These are phyloP conservation scores for Galerucella nymphaeae DNA, from an alignment of 2,888 invertebrate genomes.

Conservation along the genomic window DNA sequence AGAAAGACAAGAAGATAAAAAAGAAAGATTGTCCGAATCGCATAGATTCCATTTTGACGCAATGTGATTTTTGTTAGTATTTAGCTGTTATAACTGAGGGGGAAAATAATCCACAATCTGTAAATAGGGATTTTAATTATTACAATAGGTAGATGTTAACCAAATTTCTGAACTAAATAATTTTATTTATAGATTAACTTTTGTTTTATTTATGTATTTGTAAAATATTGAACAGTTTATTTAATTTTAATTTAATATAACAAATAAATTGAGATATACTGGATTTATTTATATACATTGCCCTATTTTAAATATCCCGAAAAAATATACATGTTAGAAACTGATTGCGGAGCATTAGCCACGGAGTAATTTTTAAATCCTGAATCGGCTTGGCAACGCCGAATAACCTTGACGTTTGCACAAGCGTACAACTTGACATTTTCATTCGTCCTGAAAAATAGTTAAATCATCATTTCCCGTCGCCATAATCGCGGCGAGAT, in stretches of 20 bases:
- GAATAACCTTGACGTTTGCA: not conserved
- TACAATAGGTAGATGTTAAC: not conserved
- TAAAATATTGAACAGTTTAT: not conserved
- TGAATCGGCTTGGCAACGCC: not conserved
- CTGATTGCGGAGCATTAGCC: not conserved
- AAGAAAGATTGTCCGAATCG: conserved; percentile 82
- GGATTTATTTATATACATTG: no score
- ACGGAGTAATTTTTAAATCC: not conserved
- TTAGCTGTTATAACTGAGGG: not conserved
- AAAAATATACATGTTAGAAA: no score
- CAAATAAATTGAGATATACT: no score
- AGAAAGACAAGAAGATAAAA: conserved; percentile 85
- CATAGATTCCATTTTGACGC: conserved; percentile 89
- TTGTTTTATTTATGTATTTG: not conserved
- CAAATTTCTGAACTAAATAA: not conserved
- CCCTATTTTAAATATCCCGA: no score
- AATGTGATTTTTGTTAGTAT: conserved; percentile 69
- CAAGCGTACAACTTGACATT: conserved; percentile 19
- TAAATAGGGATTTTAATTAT: not conserved
- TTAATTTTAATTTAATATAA: not conserved
- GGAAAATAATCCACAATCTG: not conserved
- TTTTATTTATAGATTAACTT: not conserved
- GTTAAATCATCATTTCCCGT: conserved; percentile 65
- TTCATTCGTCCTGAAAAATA: conserved; percentile 10
- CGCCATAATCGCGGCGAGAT: conserved; percentile 79